These are phyloP conservation scores for Drosophila bipectinata DNA, from an alignment of 1,140 invertebrate genomes.

Conservation along the genomic window DNA sequence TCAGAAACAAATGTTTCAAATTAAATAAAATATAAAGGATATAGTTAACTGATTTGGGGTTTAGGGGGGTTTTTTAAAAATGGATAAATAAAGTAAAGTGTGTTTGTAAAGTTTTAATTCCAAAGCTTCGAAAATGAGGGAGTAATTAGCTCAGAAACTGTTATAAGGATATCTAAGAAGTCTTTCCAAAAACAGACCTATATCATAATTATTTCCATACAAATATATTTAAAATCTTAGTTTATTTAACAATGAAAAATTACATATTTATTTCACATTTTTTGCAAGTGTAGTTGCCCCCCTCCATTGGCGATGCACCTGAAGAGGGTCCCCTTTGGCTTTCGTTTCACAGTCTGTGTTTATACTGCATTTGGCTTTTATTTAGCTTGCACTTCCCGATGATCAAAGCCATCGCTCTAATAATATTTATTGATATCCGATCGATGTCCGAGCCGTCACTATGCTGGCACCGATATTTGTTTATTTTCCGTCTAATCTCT, in stretches of 20 bases:
- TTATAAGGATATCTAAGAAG: too few species aligned
- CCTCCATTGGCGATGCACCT: neutral
- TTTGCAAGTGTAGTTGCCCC: neutral
- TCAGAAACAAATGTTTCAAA: neutral
- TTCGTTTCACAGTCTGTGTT: constrained; percentile 19
- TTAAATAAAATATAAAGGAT: too few species aligned
- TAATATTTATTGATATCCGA: constrained; percentile 56
- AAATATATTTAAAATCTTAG: too few species aligned
- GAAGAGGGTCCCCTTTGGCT: neutral
- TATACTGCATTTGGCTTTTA: constrained; percentile 51
- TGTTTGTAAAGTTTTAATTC: too few species aligned
- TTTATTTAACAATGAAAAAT: too few species aligned
- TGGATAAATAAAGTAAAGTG: too few species aligned
- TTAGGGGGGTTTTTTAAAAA: too few species aligned
- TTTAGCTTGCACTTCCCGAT: constrained; percentile 53
- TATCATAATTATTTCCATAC: too few species aligned
- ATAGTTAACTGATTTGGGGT: too few species aligned
- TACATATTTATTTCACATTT: neutral
- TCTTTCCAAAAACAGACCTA: too few species aligned
- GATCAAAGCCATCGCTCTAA: constrained; percentile 40
- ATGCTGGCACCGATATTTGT: neutral
- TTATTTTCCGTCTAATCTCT: neutral
- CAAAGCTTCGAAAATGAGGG: too few species aligned
- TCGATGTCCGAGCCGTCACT: neutral
- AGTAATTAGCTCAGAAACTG: too few species aligned